Evolutionary conservation across 2,113 vertebrate species (phyloP).

Genomic region (Ornithorhynchus anatinus): DNA sequence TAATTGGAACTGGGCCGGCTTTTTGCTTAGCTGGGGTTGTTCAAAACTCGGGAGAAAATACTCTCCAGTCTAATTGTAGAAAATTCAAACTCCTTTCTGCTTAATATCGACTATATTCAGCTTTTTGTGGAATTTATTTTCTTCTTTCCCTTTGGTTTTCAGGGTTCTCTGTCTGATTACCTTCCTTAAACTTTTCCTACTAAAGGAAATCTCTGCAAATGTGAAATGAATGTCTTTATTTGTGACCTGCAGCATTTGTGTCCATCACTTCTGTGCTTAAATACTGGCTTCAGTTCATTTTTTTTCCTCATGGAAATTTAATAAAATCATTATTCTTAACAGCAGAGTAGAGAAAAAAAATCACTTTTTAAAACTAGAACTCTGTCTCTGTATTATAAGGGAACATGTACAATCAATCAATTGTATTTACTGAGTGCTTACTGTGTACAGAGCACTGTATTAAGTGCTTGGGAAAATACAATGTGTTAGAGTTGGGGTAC

Average conservation of each 20-base stretch:
- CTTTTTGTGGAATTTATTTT: conserved; percentile 28
- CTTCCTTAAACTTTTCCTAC: conserved; percentile 20
- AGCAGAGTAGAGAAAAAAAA: too few relatives aligned
- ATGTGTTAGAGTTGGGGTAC: too few relatives aligned
- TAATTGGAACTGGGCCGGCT: not conserved
- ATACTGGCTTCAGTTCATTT: conserved; percentile 10
- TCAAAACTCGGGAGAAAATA: not conserved
- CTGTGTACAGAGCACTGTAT: too few relatives aligned
- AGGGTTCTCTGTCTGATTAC: not conserved
- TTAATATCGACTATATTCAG: not conserved
- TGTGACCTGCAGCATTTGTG: conserved; percentile 20
- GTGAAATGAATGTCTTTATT: conserved; percentile 24
- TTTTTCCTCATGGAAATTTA: conserved; percentile 31
- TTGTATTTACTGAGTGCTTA: too few relatives aligned
- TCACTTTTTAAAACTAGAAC: not conserved
- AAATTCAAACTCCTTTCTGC: too few relatives aligned
- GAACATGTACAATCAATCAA: conserved; percentile 5
- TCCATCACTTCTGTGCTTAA: conserved; percentile 17
- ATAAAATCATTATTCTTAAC: conserved; percentile 24
- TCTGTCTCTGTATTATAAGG: conserved; percentile 37
- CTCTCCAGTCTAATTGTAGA: conserved; percentile 32
- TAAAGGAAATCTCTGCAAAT: not conserved
- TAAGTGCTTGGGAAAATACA: too few relatives aligned
- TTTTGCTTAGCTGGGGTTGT: not conserved
- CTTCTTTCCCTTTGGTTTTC: conserved; percentile 15